These are phyloP conservation scores for Acrocephalus arundinaceus DNA, from an alignment of 2,113 vertebrate species.

Conservation along the genomic window DNA sequence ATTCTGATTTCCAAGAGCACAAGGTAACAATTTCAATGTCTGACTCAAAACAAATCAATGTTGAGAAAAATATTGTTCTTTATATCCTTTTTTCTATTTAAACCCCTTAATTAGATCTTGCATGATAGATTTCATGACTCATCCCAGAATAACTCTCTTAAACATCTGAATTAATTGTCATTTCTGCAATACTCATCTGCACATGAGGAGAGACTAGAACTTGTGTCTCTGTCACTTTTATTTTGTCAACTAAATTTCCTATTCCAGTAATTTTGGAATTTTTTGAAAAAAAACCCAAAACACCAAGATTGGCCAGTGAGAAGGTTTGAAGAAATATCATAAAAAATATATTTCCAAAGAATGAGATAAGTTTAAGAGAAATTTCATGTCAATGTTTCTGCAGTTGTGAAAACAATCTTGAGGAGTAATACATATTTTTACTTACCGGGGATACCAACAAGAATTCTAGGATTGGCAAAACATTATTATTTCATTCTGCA, in stretches of 20 bases:
- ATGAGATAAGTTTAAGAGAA: background rate
- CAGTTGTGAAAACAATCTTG: background rate
- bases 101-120: fast-evolving
- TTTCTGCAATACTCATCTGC: background rate
- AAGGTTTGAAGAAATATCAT: background rate
- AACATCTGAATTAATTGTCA: background rate
- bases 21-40: background rate
- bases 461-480: background rate
- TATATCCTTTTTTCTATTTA: fast-evolving
- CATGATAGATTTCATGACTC: background rate
- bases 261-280: background rate
- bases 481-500: background rate
- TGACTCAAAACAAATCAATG: background rate
- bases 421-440: background rate
- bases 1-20: background rate
- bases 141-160: background rate
- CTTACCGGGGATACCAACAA: background rate
- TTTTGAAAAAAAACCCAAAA: background rate
- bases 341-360: background rate
- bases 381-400: background rate
- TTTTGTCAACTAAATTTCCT: background rate
- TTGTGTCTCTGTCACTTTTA: background rate
- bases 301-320: background rate
- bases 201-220: background rate
- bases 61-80: background rate